Evolutionary conservation across 2,888 invertebrate species (phyloP), one percentile per base, ranked within the genome.

Genomic region (Cataglyphis albicans): DNA sequence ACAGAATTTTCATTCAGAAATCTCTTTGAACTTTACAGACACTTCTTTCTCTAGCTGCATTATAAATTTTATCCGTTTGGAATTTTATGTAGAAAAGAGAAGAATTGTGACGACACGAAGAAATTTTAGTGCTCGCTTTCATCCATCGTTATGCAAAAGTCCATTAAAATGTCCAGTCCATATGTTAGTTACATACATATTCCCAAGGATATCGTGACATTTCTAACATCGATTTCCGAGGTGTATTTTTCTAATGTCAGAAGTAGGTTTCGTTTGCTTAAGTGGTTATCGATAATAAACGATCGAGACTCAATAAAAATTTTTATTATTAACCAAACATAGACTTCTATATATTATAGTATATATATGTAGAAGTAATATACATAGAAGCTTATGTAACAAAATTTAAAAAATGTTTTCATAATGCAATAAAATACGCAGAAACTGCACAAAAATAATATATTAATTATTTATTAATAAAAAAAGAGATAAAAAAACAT

Each of bases 251-350:
- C 63, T 75, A 52, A 81, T 64, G 75, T 75, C 75, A 75, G 32
- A 29, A 63, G 63, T 63, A 81, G 52, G 21, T 32, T 25, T 25
- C 18, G 52, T 52, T 74, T 73, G 52, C 63, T 64, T 75, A 81
- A 81, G 76, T 75, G 52, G 75, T 81, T 81, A 73, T 64, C 52
- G 75, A 81, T 81, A 63, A 74, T 38, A 63, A 75, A 64, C 25
- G 38, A 44, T 75, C 81, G n/a, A 81, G 25, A n/a, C 15, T 21
- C 25, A 21, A 63, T 63, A 25, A 63, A 63, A 74, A 29, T 57
- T 74, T 78, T 70, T 32, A 12, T 29, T 44, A 21, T 2, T 61
- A 41, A 35, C n/a, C 12, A 41, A 25, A 57, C 35, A 18, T n/a
- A 21, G 29, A 15, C 35, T 35, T 63, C n/a, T 32, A n/a, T 35